Evolutionary conservation across 2,113 vertebrate genomes (phyloP).

Genomic region (Aegotheles bennettii): DNA sequence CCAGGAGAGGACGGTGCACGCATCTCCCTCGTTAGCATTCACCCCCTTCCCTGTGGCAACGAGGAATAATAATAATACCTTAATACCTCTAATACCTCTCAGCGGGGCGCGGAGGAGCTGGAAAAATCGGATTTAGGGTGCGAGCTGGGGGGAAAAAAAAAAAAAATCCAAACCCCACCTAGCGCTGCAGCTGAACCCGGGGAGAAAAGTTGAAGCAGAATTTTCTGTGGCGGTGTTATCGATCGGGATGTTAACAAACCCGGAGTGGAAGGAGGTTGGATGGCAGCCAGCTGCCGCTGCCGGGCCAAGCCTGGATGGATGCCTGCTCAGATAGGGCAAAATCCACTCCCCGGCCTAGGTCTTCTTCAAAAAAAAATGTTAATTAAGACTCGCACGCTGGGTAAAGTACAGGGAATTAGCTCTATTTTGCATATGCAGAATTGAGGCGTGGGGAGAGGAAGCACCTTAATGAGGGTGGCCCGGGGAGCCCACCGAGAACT

Average conservation of each 20-base stretch:
- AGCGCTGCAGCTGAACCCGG: rapidly evolving
- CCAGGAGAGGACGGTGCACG: neutral
- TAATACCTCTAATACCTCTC: conserved; percentile 14
- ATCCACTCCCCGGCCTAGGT: neutral
- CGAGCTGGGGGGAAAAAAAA: neutral
- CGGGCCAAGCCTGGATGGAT: neutral
- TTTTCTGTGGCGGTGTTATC: neutral
- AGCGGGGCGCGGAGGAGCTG: neutral
- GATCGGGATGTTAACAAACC: conserved; percentile 34
- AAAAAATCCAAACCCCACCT: too few species aligned
- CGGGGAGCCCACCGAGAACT: neutral
- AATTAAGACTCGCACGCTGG: neutral
- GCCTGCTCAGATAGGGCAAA: neutral
- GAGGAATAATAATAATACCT: neutral
- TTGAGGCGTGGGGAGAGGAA: neutral
- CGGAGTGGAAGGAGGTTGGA: neutral
- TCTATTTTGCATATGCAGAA: neutral
- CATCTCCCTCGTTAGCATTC: conserved; percentile 1
- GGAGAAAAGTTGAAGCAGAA: neutral
- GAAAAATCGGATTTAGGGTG: conserved; percentile 23
- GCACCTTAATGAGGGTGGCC: neutral
- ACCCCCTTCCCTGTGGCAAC: neutral
- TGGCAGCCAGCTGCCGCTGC: neutral
- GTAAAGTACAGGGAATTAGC: neutral
- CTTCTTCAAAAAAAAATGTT: neutral